Evolutionary conservation across 1,140 invertebrate genomes (phyloP).

Genomic region (Brachionus paranguensis): DNA sequence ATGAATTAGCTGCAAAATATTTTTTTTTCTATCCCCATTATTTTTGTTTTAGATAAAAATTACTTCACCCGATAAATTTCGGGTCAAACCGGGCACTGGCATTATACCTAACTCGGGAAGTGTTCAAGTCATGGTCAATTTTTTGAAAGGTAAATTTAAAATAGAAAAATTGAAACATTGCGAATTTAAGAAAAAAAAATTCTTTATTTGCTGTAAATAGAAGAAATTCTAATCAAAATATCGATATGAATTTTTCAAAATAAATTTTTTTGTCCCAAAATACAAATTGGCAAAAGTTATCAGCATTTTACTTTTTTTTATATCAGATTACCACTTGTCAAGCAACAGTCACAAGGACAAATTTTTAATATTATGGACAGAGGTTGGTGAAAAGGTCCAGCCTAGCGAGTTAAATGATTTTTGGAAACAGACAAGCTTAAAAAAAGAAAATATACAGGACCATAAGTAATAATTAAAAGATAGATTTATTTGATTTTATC

Average conservation of each 20-base stretch:
- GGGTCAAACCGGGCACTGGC: conserved; percentile 34
- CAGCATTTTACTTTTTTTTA: neutral
- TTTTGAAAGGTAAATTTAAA: conserved; percentile 22
- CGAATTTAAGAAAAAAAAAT: too few relatives aligned
- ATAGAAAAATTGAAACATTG: neutral
- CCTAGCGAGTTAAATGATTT: conserved; percentile 2
- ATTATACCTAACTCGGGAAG: neutral
- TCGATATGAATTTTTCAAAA: neutral
- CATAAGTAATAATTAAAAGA: conserved; percentile 9
- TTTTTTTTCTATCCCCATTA: neutral
- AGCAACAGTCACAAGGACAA: conserved; percentile 14
- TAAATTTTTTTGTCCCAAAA: too few relatives aligned
- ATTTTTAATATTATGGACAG: conserved; percentile 38
- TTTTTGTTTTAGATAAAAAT: conserved; percentile 31
- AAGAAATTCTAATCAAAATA: neutral
- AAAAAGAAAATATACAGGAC: conserved; percentile 18
- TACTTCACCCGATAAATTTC: conserved; percentile 36
- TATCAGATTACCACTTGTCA: neutral
- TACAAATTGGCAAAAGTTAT: too few relatives aligned
- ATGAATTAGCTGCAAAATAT: neutral
- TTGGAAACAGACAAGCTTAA: conserved; percentile 19
- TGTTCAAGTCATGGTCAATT: conserved; percentile 5
- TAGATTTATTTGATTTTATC: neutral
- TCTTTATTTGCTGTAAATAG: too few relatives aligned
- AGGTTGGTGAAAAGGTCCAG: neutral